Percentiles rank a stretch among this genome's conserved stretches.
These are phyloP conservation scores for Sebastes taczanowskii DNA, from an alignment of 2,797 vertebrate genomes.

Conservation along the genomic window DNA sequence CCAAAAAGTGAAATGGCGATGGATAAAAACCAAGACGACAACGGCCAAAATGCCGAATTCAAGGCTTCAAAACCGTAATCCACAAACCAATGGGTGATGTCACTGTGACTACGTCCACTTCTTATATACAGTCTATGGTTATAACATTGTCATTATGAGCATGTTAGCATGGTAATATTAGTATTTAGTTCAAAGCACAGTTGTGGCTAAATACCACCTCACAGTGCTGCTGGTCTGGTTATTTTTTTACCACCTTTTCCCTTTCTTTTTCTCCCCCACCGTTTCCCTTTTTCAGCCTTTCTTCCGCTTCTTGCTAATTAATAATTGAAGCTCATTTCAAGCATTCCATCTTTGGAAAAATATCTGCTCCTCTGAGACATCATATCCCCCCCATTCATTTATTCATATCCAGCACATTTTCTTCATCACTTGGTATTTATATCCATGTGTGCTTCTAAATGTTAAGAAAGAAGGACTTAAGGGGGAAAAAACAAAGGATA, in stretches of 20 bases:
- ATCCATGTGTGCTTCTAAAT: slow-evolving; percentile 35
- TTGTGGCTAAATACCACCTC: background rate
- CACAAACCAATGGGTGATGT: no score
- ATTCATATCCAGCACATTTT: slow-evolving; percentile 61
- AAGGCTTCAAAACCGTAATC: no score
- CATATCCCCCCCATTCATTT: slow-evolving; percentile 49
- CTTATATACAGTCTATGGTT: no score
- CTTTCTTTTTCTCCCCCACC: background rate
- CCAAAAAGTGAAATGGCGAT: no score
- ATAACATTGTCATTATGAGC: background rate
- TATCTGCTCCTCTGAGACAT: slow-evolving; percentile 54
- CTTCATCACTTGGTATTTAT: slow-evolving; percentile 56
- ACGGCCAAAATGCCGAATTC: no score
- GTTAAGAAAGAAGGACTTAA: background rate
- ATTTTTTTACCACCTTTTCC: background rate
- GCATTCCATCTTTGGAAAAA: slow-evolving; percentile 56
- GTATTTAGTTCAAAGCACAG: background rate
- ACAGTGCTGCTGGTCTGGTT: background rate
- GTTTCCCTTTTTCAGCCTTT: slow-evolving; percentile 10
- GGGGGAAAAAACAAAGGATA: background rate
- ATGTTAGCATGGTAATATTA: background rate
- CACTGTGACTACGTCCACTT: no score
- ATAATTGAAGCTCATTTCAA: slow-evolving; percentile 76
- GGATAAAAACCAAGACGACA: no score
- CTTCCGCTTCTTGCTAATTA: slow-evolving; percentile 60